Conservation (phyloP, 2,113 vertebrate species). For the Coreoperca whiteheadi region DNA sequence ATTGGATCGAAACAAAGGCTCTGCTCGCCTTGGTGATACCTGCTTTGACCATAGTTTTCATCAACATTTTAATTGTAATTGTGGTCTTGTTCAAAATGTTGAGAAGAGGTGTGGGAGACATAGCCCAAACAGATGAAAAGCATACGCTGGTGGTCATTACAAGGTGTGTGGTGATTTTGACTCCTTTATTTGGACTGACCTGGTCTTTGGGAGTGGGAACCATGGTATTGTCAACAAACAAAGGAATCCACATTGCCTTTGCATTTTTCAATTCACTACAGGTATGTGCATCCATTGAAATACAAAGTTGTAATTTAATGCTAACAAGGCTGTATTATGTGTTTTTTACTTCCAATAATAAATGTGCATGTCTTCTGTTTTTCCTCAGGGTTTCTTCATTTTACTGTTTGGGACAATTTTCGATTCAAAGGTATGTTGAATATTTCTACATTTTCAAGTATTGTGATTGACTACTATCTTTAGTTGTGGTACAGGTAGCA, state of each 20-base stretch:
- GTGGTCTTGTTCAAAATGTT: constrained; percentile 87
- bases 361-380: not conserved
- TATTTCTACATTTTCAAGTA: not conserved
- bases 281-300: constrained; percentile 71
- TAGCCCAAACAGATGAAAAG: constrained; percentile 72
- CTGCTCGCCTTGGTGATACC: constrained; percentile 89
- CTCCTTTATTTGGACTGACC: constrained; percentile 90
- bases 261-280: constrained; percentile 90
- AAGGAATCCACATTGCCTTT: constrained; percentile 86
- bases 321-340: not conserved
- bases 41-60: constrained; percentile 85
- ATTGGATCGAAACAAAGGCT: constrained; percentile 87
- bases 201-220: constrained; percentile 90
- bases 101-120: constrained; percentile 79
- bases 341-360: not conserved
- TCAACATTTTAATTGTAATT: constrained; percentile 87
- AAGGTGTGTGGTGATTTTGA: constrained; percentile 88
- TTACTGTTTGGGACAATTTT: constrained; percentile 84
- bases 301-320: not conserved
- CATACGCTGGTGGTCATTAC: constrained; percentile 84
- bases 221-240: constrained; percentile 51
- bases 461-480: too few species aligned
- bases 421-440: constrained; percentile 73
- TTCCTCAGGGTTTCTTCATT: constrained; percentile 86
- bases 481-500: not conserved